Evolutionary conservation across 64 coral and sea anemone species (phyloP).

Genomic region (Actinia equina): DNA sequence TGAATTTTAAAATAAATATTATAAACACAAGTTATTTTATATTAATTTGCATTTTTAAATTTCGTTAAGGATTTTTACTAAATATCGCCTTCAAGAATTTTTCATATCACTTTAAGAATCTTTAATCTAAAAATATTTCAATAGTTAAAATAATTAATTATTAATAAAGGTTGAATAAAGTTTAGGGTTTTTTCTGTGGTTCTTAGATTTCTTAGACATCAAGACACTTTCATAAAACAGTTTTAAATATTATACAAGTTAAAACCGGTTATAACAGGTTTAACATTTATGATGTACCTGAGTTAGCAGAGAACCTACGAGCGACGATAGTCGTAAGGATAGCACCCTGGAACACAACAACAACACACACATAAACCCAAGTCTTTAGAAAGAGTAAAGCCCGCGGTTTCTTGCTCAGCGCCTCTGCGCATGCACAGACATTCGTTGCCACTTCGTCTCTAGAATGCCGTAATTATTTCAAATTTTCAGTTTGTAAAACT

Average conservation of each 20-base stretch:
- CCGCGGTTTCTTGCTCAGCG: not conserved
- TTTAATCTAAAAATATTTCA: not conserved
- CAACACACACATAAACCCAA: slow-evolving; percentile 16
- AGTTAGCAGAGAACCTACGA: slow-evolving; percentile 99
- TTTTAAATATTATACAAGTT: slow-evolving; percentile 9
- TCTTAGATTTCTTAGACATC: not conserved
- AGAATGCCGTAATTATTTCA: not conserved
- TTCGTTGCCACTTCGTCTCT: not conserved
- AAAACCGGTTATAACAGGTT: slow-evolving; percentile 40
- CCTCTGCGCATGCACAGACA: not conserved
- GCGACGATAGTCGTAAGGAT: slow-evolving; percentile 98
- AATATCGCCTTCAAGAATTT: too few relatives aligned
- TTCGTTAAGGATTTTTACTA: not conserved
- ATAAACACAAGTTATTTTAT: not conserved
- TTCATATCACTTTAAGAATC: not conserved
- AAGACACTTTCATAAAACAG: not conserved
- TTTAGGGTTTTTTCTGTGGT: not conserved
- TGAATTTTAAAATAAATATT: not conserved
- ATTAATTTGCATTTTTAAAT: not conserved
- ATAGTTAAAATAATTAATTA: not conserved
- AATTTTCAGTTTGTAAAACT: not conserved
- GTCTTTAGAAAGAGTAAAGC: not conserved
- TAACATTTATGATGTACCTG: slow-evolving; percentile 77
- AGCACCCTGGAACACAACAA: slow-evolving; percentile 89
- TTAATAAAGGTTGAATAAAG: not conserved